Evolutionary conservation across 2,797 vertebrate species (phyloP), one percentile per base, ranked within the genome.

Genomic region (Perodicticus potto): DNA sequence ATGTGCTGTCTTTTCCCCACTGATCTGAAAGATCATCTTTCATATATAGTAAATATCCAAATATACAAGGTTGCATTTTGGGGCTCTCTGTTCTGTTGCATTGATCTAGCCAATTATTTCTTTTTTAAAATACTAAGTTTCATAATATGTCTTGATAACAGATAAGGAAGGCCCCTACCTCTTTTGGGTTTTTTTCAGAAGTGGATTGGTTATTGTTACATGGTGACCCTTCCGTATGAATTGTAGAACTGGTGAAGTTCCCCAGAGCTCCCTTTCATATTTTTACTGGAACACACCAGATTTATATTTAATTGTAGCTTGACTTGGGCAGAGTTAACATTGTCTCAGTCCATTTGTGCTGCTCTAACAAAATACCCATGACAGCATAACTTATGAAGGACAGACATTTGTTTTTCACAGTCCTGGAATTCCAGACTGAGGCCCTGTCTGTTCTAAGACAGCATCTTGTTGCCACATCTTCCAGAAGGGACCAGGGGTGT

Each of bases 161-260:
- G 29, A 2, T 63, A 57, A 32, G 55, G 72, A 82, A 93, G 67
- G 13, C 23, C 43, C 29, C 53, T 55, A 17, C n/a, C 57, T 29
- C 25, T 77, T 73, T 69, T 63, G 53, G 11, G 77, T 86, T 23
- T 80, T 92, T 87, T 85, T 74, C 69, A 72, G 78, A 85, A 91
- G 77, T 53, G 12, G 57, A 69, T 40, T 88, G 27, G 6, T n/a
- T 73, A 0, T 22, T 81, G 86, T 91, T 93, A 32, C 23, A 90
- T 49, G 17, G 16, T 72, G 20, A 87, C 37, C 37, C 82, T 90
- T 86, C n/a, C 17, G 1, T 77, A 23, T 37, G 57, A 90, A 78
- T 76, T 40, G 69, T 73, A 76, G 57, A 83, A 53, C 43, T 55
- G 27, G 22, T 49, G 14, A 65, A 37, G 43, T 43, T 91, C 34